Percentiles rank a stretch among this genome's conserved stretches.
phyloP scores from a whole-genome alignment of 2,797 vertebrate species.

The Eupleurogrammus muticus region DNA sequence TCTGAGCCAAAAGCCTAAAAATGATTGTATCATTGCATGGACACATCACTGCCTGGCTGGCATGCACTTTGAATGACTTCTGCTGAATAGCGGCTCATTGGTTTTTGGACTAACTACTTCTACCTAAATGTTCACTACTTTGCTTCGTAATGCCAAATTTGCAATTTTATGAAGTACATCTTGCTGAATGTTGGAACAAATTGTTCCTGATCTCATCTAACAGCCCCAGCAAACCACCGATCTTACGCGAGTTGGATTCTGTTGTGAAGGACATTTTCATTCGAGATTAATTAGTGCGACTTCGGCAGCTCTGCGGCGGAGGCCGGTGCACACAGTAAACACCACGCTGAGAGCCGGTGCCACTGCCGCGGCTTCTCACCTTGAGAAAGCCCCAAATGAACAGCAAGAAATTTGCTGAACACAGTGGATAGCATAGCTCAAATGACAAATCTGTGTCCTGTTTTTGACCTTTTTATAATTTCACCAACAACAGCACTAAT shows the following conservation, averaged over 20 bases:
- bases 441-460: conserved; percentile 53
- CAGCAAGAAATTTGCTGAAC: conserved; percentile 64
- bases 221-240: conserved; percentile 2
- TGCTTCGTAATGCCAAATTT: conserved; percentile 7
- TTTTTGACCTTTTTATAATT: conserved; percentile 27
- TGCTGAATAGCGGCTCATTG: conserved; percentile 32
- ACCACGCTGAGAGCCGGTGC: conserved; percentile 56
- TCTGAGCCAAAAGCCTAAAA: conserved; percentile 61
- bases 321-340: conserved; percentile 41
- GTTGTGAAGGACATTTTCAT: conserved; percentile 53
- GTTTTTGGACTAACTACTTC: background rate
- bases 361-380: conserved; percentile 65
- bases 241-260: conserved; percentile 10
- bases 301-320: conserved; percentile 58
- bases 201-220: conserved; percentile 22
- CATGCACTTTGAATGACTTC: conserved; percentile 48
- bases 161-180: background rate
- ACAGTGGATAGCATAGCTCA: conserved; percentile 51
- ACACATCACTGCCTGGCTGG: conserved; percentile 36
- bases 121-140: conserved; percentile 8
- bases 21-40: conserved; percentile 51
- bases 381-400: conserved; percentile 59
- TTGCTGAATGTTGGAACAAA: background rate
- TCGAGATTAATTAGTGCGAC: conserved; percentile 54
- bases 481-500: background rate